Evolutionary conservation across 2,113 vertebrate genomes (phyloP).

Genomic region (Eubucco bourcierii): DNA sequence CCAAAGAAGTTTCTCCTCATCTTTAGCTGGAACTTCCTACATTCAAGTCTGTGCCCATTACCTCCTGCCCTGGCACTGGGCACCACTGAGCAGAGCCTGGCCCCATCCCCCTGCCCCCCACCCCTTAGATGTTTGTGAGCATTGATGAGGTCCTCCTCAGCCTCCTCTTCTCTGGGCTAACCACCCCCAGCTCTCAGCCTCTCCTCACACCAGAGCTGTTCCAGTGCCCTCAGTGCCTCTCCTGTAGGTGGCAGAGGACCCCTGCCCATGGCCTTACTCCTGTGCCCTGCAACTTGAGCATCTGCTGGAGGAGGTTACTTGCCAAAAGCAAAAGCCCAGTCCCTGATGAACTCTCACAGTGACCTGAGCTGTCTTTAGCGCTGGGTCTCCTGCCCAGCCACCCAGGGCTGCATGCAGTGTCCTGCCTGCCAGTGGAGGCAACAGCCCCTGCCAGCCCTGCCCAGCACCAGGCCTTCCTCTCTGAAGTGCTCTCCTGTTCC

Average conservation of each 20-base stretch:
- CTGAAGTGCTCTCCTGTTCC: background rate
- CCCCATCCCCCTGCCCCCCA: too few relatives aligned
- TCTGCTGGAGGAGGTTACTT: background rate
- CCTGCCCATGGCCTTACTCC: background rate
- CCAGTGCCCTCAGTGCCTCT: too few relatives aligned
- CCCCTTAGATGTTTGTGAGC: too few relatives aligned
- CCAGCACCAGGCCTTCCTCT: background rate
- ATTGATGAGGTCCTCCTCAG: too few relatives aligned
- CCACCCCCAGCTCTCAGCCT: too few relatives aligned
- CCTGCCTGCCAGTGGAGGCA: background rate
- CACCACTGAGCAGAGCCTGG: too few relatives aligned
- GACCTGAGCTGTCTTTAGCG: background rate
- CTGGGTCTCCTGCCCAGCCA: background rate
- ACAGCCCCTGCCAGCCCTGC: background rate
- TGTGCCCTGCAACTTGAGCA: background rate
- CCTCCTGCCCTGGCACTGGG: too few relatives aligned
- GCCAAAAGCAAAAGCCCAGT: background rate
- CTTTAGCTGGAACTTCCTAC: too few relatives aligned
- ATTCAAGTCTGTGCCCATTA: too few relatives aligned
- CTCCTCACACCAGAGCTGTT: too few relatives aligned
- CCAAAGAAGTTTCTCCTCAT: too few relatives aligned
- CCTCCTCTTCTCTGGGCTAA: too few relatives aligned
- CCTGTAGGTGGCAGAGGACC: background rate
- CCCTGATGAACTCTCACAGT: background rate
- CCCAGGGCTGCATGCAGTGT: background rate